Evolutionary conservation across 2,888 invertebrate genomes (phyloP), one percentile per base, ranked within the genome.

Genomic region (Bugulina stolonifera): DNA sequence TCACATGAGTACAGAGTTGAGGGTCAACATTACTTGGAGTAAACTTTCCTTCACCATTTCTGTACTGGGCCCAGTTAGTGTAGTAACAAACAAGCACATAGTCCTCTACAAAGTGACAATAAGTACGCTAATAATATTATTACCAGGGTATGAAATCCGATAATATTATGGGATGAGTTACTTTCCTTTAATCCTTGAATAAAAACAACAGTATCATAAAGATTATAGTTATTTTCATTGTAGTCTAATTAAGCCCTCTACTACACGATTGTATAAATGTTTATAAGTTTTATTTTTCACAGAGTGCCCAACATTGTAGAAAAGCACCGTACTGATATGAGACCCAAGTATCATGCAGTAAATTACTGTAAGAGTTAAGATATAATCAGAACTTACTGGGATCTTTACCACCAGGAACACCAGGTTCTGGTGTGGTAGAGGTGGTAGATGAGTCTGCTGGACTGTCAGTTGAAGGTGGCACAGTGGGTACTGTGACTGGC

Each of bases 51-150:
- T 91, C 86, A 83, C 93, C 94, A 14, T 91, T 90, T 74, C 96
- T 89, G 85, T 98, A 98, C 84, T 97, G 97, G 0, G 97, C 94
- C 97, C 97, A 98, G 86, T 98, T 97, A 58, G 96, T 96, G 87
- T 95, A 96, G 86, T 97, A 97, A 84, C 97, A 98, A 25, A 80
- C 77, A 10, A 76, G 58, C n/a, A 75, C 72, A 55, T 58, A 71
- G 74, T 10, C 32, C 18, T 27, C 64, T 55, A n/a, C 5, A 55
- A n/a, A 14, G n/a, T 18, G 3, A 55, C 5, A 55, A 3, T 23
- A 10, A 55, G n/a, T 57, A 57, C 57, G 43, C 5, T 43, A 43
- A 43, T 43, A 43, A 43, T 18, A 43, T 43, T 5, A 43, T 43
- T 43, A 43, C 43, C 43, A 43, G 43, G 18, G 43, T 43, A 43